phyloP scores from a whole-genome alignment of 2,797 vertebrate species.

The Girardinus metallicus region DNA sequence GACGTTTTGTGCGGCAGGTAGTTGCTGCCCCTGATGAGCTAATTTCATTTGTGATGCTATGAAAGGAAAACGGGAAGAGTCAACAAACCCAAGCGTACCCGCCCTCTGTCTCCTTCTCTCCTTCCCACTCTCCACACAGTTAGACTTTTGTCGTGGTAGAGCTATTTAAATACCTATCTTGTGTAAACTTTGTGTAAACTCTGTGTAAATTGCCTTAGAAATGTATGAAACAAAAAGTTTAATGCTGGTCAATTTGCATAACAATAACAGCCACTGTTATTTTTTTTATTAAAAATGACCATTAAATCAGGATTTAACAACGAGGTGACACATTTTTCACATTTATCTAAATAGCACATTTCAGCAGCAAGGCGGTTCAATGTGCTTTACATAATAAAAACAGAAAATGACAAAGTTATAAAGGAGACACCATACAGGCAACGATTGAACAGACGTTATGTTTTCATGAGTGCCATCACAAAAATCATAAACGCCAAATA shows the following conservation, averaged over 20 bases:
- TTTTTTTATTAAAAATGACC: too few relatives aligned
- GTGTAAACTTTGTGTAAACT: not conserved
- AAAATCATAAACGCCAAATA: too few relatives aligned
- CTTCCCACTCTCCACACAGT: constrained; percentile 17
- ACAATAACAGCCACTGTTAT: too few relatives aligned
- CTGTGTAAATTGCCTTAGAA: not conserved
- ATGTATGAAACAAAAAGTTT: not conserved
- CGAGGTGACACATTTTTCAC: too few relatives aligned
- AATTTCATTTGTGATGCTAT: constrained; percentile 24
- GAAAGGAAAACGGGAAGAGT: constrained; percentile 49
- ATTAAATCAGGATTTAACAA: too few relatives aligned
- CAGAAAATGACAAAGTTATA: too few relatives aligned
- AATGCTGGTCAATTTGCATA: not conserved
- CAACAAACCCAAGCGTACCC: constrained; percentile 49
- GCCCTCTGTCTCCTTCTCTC: constrained; percentile 25
- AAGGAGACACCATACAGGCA: too few relatives aligned
- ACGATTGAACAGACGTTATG: too few relatives aligned
- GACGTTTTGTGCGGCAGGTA: not conserved
- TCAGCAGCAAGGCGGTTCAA: too few relatives aligned
- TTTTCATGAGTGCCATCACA: too few relatives aligned
- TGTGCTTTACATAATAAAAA: too few relatives aligned
- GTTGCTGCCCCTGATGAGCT: constrained; percentile 9
- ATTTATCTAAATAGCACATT: too few relatives aligned
- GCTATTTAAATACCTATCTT: not conserved
- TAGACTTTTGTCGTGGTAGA: constrained; percentile 5